These are phyloP conservation scores for Nyctibius bracteatus DNA, from an alignment of 2,113 vertebrate genomes.

Conservation along the genomic window DNA sequence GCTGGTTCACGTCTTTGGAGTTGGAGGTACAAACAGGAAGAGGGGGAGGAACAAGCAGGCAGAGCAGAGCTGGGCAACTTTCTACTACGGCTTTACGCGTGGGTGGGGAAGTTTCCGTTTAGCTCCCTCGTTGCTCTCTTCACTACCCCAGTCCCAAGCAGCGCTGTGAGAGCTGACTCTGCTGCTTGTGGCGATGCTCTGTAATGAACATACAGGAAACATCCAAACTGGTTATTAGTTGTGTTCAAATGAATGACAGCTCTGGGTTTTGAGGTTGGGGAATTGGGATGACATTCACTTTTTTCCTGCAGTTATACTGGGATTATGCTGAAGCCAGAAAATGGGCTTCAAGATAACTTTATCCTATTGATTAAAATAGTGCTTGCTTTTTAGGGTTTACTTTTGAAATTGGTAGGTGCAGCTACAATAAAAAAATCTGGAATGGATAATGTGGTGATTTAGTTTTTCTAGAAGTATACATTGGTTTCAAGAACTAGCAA, in stretches of 20 bases:
- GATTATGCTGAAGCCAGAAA: not conserved
- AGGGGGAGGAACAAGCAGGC: not conserved
- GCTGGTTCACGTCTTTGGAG: not conserved
- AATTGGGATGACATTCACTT: not conserved
- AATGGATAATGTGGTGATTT: not conserved
- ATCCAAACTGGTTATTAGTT: not conserved
- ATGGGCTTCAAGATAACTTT: not conserved
- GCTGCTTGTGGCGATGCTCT: not conserved
- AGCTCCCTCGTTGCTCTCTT: not conserved
- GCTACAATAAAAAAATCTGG: not conserved
- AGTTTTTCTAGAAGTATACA: not conserved
- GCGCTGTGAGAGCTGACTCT: rapidly evolving
- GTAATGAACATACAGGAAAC: not conserved
- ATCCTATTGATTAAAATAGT: not conserved
- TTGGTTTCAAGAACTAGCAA: not conserved
- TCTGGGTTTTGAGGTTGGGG: not conserved
- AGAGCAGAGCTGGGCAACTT: not conserved
- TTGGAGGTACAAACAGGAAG: not conserved
- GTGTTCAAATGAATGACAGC: not conserved
- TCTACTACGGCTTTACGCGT: rapidly evolving
- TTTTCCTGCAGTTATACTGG: not conserved
- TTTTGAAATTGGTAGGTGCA: not conserved
- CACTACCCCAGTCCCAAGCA: not conserved
- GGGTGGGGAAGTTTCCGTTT: rapidly evolving
- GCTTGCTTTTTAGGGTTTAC: not conserved